Evolutionary conservation across 2,888 invertebrate species (phyloP).

Genomic region (Caenorhabditis wallacei): DNA sequence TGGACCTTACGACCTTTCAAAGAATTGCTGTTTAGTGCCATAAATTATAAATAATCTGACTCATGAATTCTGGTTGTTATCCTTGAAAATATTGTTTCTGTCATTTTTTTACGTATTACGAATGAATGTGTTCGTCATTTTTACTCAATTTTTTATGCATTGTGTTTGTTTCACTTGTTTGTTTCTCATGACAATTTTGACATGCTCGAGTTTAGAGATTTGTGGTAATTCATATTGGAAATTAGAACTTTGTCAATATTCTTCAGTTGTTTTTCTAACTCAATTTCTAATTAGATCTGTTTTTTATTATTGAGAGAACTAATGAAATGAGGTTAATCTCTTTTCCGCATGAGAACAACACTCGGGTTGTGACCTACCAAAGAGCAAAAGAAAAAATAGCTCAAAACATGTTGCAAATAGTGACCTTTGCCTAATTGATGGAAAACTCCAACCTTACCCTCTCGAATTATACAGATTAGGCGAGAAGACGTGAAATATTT

Average conservation of each 20-base stretch:
- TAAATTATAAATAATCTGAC: too few relatives aligned
- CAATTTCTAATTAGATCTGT: not conserved
- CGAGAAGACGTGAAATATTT: slow-evolving; percentile 18
- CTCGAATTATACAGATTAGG: slow-evolving; percentile 46
- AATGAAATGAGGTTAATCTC: not conserved
- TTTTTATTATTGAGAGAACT: not conserved
- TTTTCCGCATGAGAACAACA: not conserved
- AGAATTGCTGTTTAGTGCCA: not conserved
- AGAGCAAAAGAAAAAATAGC: not conserved
- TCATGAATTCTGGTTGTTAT: too few relatives aligned
- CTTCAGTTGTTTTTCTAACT: too few relatives aligned
- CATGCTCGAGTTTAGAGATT: too few relatives aligned
- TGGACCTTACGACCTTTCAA: not conserved
- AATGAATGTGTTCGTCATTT: not conserved
- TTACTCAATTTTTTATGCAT: not conserved
- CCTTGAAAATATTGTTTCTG: not conserved
- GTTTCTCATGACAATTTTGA: too few relatives aligned
- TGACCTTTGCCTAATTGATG: slow-evolving; percentile 39
- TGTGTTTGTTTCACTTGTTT: not conserved
- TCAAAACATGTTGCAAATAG: slow-evolving; percentile 23
- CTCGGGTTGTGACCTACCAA: not conserved
- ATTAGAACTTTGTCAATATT: too few relatives aligned
- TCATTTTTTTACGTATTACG: not conserved
- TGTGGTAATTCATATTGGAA: too few relatives aligned
- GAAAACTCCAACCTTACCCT: slow-evolving; percentile 34